These are phyloP conservation scores for Polyodon spathula DNA, from an alignment of 2,113 vertebrate genomes.

Conservation along the genomic window DNA sequence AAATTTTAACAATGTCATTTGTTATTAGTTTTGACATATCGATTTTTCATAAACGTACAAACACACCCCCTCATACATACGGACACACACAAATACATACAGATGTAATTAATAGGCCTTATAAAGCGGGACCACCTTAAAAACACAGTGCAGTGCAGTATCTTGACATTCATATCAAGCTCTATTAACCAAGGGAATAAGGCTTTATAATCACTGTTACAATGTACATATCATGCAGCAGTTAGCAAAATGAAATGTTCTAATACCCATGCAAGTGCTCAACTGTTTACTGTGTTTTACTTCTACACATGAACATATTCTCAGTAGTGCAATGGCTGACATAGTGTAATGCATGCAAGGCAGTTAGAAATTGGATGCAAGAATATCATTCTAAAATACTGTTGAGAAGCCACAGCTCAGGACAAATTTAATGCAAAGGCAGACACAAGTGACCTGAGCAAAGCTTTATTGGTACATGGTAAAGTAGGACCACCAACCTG, in stretches of 20 bases:
- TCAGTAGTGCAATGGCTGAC: background rate
- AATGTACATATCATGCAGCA: background rate
- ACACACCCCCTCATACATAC: too few relatives aligned
- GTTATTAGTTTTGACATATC: too few relatives aligned
- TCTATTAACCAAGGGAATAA: background rate
- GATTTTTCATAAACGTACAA: too few relatives aligned
- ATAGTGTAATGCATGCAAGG: conserved; percentile 14
- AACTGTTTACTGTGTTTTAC: background rate
- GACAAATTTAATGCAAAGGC: conserved; percentile 95
- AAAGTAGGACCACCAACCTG: conserved; percentile 93
- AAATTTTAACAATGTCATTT: too few relatives aligned
- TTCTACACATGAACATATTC: background rate
- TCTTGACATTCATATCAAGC: background rate
- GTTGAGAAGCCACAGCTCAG: conserved; percentile 72
- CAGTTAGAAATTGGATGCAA: conserved; percentile 37
- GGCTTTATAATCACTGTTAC: background rate
- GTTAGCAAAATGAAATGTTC: background rate
- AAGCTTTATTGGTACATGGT: conserved; percentile 73
- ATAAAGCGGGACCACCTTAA: too few relatives aligned
- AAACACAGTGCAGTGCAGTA: too few relatives aligned
- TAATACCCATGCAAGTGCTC: conserved; percentile 1
- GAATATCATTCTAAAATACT: conserved; percentile 98
- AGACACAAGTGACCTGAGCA: conserved; percentile 83
- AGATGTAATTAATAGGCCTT: too few relatives aligned
- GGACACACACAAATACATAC: too few relatives aligned